Evolutionary conservation across 2,113 vertebrate genomes (phyloP).

Genomic region (Halcyon senegalensis): DNA sequence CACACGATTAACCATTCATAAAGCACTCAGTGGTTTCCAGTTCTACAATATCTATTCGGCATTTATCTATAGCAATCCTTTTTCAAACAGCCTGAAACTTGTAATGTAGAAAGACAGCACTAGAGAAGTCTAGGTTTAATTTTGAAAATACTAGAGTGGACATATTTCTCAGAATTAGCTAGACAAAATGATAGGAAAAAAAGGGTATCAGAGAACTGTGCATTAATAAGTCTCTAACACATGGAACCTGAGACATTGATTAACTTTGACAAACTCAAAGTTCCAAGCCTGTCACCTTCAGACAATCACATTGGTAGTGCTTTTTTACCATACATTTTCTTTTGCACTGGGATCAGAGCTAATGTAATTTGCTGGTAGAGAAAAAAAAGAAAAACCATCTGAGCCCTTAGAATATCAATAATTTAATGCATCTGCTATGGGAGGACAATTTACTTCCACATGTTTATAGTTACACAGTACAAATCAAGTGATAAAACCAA

Average conservation of each 20-base stretch:
- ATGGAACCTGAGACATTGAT: background rate
- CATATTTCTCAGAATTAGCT: background rate
- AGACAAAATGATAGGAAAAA: background rate
- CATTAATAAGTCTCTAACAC: background rate
- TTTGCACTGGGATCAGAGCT: background rate
- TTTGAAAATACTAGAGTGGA: background rate
- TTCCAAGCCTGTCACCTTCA: background rate
- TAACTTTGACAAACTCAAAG: background rate
- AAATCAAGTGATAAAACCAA: background rate
- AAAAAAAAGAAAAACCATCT: background rate
- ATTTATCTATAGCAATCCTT: background rate
- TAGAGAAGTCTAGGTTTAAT: background rate
- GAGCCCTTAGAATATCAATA: background rate
- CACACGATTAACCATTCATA: background rate
- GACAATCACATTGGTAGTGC: background rate
- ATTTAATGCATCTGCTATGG: background rate
- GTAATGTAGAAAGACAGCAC: background rate
- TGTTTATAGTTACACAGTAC: background rate
- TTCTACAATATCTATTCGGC: background rate
- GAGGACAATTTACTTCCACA: background rate
- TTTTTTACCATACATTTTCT: background rate
- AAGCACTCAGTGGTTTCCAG: background rate
- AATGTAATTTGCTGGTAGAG: background rate
- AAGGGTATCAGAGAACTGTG: background rate
- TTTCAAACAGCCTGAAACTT: background rate